Conservation (phyloP, 2,888 invertebrate genomes). For the Kuschelorhynchus macadamiae region DNA sequence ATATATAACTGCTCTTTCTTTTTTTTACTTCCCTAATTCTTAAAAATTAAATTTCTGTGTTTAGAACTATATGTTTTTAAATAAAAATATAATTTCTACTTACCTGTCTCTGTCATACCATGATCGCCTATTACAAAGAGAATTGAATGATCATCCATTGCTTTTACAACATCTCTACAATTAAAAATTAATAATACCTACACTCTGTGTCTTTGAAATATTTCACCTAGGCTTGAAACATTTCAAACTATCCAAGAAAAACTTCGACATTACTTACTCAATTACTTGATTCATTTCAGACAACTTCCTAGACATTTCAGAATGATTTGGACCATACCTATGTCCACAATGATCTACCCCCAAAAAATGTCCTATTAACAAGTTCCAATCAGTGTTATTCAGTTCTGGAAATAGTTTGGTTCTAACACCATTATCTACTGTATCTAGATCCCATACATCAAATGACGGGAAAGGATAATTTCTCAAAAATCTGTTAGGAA, state of each 20-base stretch:
- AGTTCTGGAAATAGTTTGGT: slow-evolving; percentile 74
- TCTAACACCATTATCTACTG: slow-evolving; percentile 87
- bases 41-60: neutral
- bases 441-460: slow-evolving; percentile 95
- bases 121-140: slow-evolving; percentile 96
- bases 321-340: slow-evolving; percentile 75
- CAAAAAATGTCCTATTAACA: slow-evolving; percentile 93
- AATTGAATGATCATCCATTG: slow-evolving; percentile 81
- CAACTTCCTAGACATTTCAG: slow-evolving; percentile 93
- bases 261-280: slow-evolving; percentile 74
- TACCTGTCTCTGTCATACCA: slow-evolving; percentile 95
- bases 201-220: no score
- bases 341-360: slow-evolving; percentile 99
- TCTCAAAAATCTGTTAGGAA: slow-evolving; percentile 84
- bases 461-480: slow-evolving; percentile 93
- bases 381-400: slow-evolving; percentile 81
- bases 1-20: no score
- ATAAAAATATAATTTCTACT: slow-evolving; percentile 10
- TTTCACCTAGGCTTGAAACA: no score
- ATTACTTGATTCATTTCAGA: slow-evolving; percentile 88
- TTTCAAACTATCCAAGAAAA: no score
- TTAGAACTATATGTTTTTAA: neutral
- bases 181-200: slow-evolving; percentile 38
- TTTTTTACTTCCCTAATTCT: no score
- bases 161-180: slow-evolving; percentile 72